phyloP scores from a whole-genome alignment of 2,888 invertebrate species.

The Agonopterix arenella region DNA sequence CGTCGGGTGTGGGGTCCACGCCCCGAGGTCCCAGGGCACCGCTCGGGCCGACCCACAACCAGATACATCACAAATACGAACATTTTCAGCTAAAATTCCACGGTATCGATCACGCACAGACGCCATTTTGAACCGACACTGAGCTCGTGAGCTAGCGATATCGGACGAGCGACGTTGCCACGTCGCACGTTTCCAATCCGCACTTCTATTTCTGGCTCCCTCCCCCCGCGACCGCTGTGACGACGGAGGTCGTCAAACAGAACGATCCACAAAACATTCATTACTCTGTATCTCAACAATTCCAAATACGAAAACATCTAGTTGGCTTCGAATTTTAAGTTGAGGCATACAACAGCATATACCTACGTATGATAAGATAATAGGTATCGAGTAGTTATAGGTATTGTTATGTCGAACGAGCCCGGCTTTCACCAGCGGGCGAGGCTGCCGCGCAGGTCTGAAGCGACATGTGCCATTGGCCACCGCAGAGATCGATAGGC shows the following conservation, averaged over 20 bases:
- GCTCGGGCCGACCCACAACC: slow-evolving; percentile 68
- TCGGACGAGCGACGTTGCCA: slow-evolving; percentile 69
- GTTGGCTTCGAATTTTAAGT: slow-evolving; percentile 28
- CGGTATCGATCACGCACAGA: slow-evolving; percentile 75
- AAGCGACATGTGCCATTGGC: slow-evolving; percentile 80
- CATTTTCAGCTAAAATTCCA: slow-evolving; percentile 69
- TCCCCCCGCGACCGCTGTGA: slow-evolving; percentile 41
- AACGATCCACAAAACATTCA: slow-evolving; percentile 61
- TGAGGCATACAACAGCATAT: background rate
- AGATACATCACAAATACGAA: slow-evolving; percentile 66
- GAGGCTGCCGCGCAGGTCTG: slow-evolving; percentile 71
- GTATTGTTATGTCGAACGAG: slow-evolving; percentile 20
- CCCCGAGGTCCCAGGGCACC: slow-evolving; percentile 61
- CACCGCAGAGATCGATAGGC: slow-evolving; percentile 79
- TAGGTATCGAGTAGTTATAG: slow-evolving; percentile 36
- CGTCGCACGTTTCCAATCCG: slow-evolving; percentile 64
- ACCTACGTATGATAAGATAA: slow-evolving; percentile 49
- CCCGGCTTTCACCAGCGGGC: slow-evolving; percentile 11
- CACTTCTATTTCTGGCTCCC: slow-evolving; percentile 70
- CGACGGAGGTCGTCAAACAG: slow-evolving; percentile 57
- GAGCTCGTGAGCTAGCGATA: slow-evolving; percentile 27
- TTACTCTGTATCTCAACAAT: slow-evolving; percentile 40
- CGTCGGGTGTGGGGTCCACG: slow-evolving; percentile 49
- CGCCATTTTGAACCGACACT: slow-evolving; percentile 77
- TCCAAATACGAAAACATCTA: slow-evolving; percentile 46